These are phyloP conservation scores for Malthinus flaveolus DNA, from an alignment of 2,888 invertebrate genomes.

Conservation along the genomic window DNA sequence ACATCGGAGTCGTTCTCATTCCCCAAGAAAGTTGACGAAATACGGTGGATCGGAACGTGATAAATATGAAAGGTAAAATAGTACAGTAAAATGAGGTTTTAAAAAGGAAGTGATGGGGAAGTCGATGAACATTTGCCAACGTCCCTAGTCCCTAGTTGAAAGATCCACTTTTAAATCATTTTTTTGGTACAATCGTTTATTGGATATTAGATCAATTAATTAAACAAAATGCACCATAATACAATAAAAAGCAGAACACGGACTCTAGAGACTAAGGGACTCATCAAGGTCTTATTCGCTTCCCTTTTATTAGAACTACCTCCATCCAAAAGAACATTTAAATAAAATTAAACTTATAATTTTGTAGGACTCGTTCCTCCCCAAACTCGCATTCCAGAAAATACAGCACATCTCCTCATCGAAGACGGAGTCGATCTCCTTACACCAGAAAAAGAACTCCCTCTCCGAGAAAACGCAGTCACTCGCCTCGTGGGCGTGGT, in stretches of 20 bases:
- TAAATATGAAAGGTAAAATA: slow-evolving; percentile 16
- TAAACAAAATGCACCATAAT: too few relatives aligned
- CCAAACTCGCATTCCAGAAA: slow-evolving; percentile 27
- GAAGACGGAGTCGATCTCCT: slow-evolving; percentile 16
- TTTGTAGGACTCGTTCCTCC: slow-evolving; percentile 14
- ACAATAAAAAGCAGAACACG: too few relatives aligned
- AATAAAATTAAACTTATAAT: too few relatives aligned
- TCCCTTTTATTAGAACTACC: too few relatives aligned
- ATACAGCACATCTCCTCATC: slow-evolving; percentile 10
- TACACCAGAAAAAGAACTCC: slow-evolving; percentile 7
- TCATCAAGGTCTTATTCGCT: too few relatives aligned
- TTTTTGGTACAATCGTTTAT: too few relatives aligned
- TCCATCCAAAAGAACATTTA: too few relatives aligned
- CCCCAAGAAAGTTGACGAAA: slow-evolving; percentile 8
- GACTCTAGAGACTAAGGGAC: too few relatives aligned
- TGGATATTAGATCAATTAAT: too few relatives aligned
- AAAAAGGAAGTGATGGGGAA: not conserved
- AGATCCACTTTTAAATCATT: too few relatives aligned
- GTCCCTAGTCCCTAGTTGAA: too few relatives aligned
- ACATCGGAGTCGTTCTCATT: slow-evolving; percentile 13
- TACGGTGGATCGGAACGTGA: not conserved
- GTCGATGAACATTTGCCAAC: too few relatives aligned
- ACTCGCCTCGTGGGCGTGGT: slow-evolving; percentile 10
- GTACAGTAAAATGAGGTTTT: not conserved
- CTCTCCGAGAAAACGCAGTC: slow-evolving; percentile 14